Percentiles rank a stretch among this genome's conserved stretches.
Conservation (phyloP, 2,113 vertebrate genomes). For the Raja brachyura region DNA sequence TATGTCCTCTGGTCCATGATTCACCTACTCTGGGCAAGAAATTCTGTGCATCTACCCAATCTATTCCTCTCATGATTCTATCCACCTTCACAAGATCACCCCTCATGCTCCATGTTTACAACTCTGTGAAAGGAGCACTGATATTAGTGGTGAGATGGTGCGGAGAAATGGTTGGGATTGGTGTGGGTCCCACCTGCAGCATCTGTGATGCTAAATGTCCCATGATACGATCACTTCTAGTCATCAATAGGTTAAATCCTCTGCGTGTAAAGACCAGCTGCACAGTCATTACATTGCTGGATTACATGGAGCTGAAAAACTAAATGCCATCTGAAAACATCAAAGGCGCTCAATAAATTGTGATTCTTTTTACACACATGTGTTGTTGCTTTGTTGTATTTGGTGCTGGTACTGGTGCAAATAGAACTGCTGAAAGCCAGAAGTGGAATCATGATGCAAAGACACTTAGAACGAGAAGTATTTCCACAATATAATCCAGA, state of each 20-base stretch:
- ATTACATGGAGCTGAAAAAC: neutral
- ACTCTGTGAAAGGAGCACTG: no score
- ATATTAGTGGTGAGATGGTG: no score
- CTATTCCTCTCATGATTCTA: no score
- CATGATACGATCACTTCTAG: neutral
- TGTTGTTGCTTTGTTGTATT: neutral
- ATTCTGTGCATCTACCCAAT: no score
- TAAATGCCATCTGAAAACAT: neutral
- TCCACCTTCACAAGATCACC: no score
- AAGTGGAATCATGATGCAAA: neutral
- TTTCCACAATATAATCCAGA: neutral
- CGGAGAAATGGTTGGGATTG: neutral
- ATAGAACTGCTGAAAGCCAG: neutral
- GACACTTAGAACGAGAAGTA: neutral
- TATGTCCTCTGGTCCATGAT: no score
- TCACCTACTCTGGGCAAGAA: no score
- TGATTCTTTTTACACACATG: neutral
- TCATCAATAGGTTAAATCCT: neutral
- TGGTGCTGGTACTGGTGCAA: neutral
- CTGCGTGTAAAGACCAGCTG: neutral
- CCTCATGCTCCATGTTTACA: no score
- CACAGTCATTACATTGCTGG: neutral
- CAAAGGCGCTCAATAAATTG: neutral
- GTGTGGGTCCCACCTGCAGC: neutral
- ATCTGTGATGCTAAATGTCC: neutral